Evolutionary conservation across 2,888 invertebrate species (phyloP).

Genomic region (Schrankia costaestrigalis): DNA sequence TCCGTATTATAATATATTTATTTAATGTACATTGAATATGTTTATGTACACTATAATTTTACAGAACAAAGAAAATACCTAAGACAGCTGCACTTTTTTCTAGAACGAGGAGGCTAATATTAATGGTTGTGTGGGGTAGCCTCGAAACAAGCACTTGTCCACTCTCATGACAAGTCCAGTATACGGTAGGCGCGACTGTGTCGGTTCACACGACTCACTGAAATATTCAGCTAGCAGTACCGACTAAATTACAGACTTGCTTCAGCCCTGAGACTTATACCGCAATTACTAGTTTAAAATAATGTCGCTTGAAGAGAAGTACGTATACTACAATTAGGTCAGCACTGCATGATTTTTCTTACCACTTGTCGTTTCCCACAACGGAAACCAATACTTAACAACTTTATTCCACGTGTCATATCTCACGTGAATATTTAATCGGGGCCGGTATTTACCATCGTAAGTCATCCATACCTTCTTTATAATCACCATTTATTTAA

Average conservation of each 20-base stretch:
- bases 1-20: no score
- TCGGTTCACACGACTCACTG: constrained; percentile 59
- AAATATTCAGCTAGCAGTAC: constrained; percentile 67
- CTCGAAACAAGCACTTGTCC: constrained; percentile 33
- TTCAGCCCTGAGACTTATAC: constrained; percentile 38
- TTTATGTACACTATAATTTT: no score
- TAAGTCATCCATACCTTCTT: neutral
- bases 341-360: constrained; percentile 50
- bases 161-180: constrained; percentile 24
- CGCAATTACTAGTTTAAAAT: constrained; percentile 58
- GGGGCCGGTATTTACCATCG: constrained; percentile 8
- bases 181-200: constrained; percentile 41
- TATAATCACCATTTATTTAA: neutral
- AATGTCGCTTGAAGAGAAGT: constrained; percentile 47
- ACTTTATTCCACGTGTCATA: constrained; percentile 24
- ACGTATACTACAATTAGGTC: constrained; percentile 54
- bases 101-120: constrained; percentile 27
- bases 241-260: constrained; percentile 67
- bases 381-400: constrained; percentile 26
- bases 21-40: no score
- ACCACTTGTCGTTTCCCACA: constrained; percentile 56
- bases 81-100: constrained; percentile 55
- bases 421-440: constrained; percentile 34
- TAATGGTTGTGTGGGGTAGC: constrained; percentile 32
- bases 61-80: no score